phyloP scores from a whole-genome alignment of 1,140 invertebrate genomes.

The Maniola jurtina region DNA sequence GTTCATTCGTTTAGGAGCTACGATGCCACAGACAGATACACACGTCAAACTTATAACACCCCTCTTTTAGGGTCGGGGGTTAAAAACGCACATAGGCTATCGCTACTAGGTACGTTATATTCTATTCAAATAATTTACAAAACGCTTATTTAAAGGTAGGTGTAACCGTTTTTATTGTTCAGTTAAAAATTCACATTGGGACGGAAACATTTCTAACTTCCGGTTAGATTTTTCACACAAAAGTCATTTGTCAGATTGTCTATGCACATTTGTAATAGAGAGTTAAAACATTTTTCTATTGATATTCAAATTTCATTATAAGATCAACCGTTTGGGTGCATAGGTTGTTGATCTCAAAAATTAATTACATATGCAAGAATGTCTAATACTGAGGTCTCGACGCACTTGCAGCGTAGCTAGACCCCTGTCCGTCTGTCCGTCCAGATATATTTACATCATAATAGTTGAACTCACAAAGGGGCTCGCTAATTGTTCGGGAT shows the following conservation, averaged over 20 bases:
- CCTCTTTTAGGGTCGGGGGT: no score
- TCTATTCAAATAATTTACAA: no score
- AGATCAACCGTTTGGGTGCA: slow-evolving; percentile 30
- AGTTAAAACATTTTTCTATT: background rate
- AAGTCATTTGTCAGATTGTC: background rate
- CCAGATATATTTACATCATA: slow-evolving; percentile 56
- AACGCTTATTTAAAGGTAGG: no score
- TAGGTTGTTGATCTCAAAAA: slow-evolving; percentile 28
- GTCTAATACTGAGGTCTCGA: slow-evolving; percentile 52
- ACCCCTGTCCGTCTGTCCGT: slow-evolving; percentile 40
- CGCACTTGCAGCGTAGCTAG: slow-evolving; percentile 50
- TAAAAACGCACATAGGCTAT: no score
- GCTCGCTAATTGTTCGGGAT: slow-evolving; percentile 46
- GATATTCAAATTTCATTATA: slow-evolving; percentile 12
- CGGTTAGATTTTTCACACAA: background rate
- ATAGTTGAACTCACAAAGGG: slow-evolving; percentile 47
- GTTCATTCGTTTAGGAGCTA: no score
- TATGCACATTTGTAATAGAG: background rate
- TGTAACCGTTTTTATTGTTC: background rate
- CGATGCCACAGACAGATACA: no score
- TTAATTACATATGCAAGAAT: slow-evolving; percentile 65
- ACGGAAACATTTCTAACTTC: background rate
- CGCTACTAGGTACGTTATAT: no score
- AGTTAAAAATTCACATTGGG: background rate
- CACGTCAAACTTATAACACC: no score